Evolutionary conservation across 2,797 vertebrate species (phyloP).

Genomic region (Telmatherina bonti): DNA sequence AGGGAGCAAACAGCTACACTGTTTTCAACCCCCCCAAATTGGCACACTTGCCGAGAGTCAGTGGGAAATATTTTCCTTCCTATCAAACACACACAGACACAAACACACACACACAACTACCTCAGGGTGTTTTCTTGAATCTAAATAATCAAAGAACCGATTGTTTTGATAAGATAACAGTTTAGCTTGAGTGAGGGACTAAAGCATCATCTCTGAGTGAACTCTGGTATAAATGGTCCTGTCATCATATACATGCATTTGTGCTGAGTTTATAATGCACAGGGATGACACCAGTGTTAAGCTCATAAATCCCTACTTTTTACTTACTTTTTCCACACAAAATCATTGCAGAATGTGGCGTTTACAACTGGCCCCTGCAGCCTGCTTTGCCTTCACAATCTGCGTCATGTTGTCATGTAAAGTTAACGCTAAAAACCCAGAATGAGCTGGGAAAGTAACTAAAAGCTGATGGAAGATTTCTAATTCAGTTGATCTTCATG

Average conservation of each 20-base stretch:
- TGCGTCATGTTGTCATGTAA: slow-evolving; percentile 7
- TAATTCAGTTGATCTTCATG: not conserved
- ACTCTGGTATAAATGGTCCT: slow-evolving; percentile 22
- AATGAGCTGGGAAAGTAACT: too few species aligned
- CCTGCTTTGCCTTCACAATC: not conserved
- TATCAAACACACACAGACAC: too few species aligned
- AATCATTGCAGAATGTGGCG: slow-evolving; percentile 3
- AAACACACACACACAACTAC: too few species aligned
- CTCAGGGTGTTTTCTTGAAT: slow-evolving; percentile 67
- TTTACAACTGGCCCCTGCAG: slow-evolving; percentile 22
- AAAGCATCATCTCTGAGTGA: slow-evolving; percentile 43
- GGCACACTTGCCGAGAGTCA: too few species aligned
- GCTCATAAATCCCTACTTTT: not conserved
- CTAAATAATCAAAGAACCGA: slow-evolving; percentile 74
- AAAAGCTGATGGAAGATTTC: not conserved
- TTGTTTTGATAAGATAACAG: slow-evolving; percentile 75
- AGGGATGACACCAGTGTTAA: not conserved
- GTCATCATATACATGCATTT: slow-evolving; percentile 10
- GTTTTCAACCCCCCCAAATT: slow-evolving; percentile 52
- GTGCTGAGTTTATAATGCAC: slow-evolving; percentile 22
- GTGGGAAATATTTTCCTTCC: slow-evolving; percentile 74
- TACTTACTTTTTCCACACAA: not conserved
- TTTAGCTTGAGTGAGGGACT: slow-evolving; percentile 49
- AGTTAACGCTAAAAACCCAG: slow-evolving; percentile 9
- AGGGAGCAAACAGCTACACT: slow-evolving; percentile 54